Evolutionary conservation across 2,888 invertebrate genomes (phyloP), one percentile per base, ranked within the genome.

Genomic region (Brenthis daphne): DNA sequence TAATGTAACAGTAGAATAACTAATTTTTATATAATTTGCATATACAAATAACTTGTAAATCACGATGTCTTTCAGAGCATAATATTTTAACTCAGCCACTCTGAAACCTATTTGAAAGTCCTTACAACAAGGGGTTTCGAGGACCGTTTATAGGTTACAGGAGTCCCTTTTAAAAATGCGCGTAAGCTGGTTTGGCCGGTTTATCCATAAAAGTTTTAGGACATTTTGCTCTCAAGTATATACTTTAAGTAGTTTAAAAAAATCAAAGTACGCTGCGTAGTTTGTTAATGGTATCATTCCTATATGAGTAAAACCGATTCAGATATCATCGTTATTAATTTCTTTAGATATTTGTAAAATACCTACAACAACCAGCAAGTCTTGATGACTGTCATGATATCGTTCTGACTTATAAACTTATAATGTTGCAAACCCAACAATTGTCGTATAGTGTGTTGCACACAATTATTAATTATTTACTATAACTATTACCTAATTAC

Each of bases 101-200:
- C 11, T 48, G 48, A 61, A 61, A 51, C 33, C 33, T 51, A 50
- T 61, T 16, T 61, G 13, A 61, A 61, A 37, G 37, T 50, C 16
- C 61, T 61, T 53, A 20, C 5, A 29, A 53, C n/a, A 47, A 48
- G 58, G 24, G 48, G 29, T 29, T 60, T 60, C 47, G 14, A 58
- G 47, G 58, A 57, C 16, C 48, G 48, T 51, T 50, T 50, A 37
- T 50, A 61, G 51, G 33, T 61, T 61, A 61, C 61, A 47, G 64
- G 64, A 68, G 48, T 53, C 57, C 61, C 60, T 65, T 68, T 43
- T 69, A 61, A 57, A 65, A 67, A 69, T 72, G 56, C 63, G 61
- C 64, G 53, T 55, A n/a, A 65, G 64, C 72, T 65, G 70, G 72
- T 70, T 63, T 53, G 55, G 65, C 72, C 63, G 65, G 65, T 70